A percentile compares a stretch with the other conserved stretches of the same genome.
These are phyloP conservation scores for Oreochromis mossambicus DNA, from an alignment of 2,797 vertebrate species.

Conservation along the genomic window DNA sequence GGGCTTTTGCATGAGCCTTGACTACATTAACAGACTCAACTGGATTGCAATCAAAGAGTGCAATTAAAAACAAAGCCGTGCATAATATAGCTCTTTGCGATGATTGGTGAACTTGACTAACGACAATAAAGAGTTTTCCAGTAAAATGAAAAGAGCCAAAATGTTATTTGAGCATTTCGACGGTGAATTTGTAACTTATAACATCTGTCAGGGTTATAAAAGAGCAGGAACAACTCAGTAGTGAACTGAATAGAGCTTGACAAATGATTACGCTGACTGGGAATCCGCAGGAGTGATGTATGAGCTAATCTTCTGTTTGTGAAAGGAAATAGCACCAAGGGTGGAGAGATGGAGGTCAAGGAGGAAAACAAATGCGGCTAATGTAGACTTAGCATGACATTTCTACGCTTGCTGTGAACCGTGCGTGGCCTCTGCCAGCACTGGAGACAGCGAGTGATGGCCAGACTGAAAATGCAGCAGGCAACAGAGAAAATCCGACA, in stretches of 20 bases:
- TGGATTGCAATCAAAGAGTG: background rate
- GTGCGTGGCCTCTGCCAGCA: conserved; percentile 27
- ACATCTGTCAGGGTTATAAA: background rate
- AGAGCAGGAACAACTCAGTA: background rate
- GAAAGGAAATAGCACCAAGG: conserved; percentile 59
- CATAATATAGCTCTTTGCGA: background rate
- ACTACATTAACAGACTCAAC: conserved; percentile 21
- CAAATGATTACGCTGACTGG: conserved; percentile 30
- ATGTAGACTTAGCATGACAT: conserved; percentile 52
- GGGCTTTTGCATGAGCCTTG: background rate
- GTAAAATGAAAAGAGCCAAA: background rate
- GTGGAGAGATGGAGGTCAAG: conserved; percentile 40
- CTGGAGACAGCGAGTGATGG: conserved; percentile 19
- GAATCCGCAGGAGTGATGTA: conserved; percentile 54
- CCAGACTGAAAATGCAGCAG: conserved; percentile 13
- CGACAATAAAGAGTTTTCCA: background rate
- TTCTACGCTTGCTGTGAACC: conserved; percentile 50
- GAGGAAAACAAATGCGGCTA: conserved; percentile 30
- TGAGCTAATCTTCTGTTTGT: conserved; percentile 59
- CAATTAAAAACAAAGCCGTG: background rate
- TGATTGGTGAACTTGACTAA: background rate
- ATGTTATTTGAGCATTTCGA: background rate
- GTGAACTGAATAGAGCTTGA: conserved; percentile 27
- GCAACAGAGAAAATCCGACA: conserved; percentile 14
- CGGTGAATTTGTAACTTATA: conserved; percentile 2